phyloP scores from a whole-genome alignment of 2,888 invertebrate genomes.

The Chrysopilus asiliformis region DNA sequence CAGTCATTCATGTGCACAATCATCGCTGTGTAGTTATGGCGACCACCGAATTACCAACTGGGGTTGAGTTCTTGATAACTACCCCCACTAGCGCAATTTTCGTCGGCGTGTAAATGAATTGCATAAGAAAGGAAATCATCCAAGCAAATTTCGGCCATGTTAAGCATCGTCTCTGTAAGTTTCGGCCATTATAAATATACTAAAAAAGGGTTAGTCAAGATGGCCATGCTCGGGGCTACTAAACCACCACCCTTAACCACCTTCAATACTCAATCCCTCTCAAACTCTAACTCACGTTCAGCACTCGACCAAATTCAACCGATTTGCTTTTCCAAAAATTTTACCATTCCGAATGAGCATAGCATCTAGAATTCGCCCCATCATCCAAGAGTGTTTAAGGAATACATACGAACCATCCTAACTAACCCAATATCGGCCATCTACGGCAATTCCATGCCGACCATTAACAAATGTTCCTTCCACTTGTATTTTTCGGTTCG shows the following conservation, averaged over 20 bases:
- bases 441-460: constrained; percentile 3
- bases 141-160: constrained; percentile 14
- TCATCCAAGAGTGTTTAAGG: too few relatives aligned
- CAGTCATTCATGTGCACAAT: too few relatives aligned
- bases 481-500: constrained; percentile 9
- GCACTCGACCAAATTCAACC: constrained; percentile 1
- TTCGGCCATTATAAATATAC: constrained; percentile 16
- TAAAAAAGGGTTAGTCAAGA: too few relatives aligned
- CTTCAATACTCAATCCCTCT: constrained; percentile 5
- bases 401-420: too few relatives aligned
- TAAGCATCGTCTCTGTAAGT: constrained; percentile 14
- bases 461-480: constrained; percentile 8
- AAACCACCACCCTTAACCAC: too few relatives aligned
- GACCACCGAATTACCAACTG: too few relatives aligned
- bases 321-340: constrained; percentile 1
- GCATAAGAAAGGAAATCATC: constrained; percentile 5
- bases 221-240: too few relatives aligned
- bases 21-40: too few relatives aligned
- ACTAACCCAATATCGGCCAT: background rate
- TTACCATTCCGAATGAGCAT: constrained; percentile 4
- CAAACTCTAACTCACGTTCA: constrained; percentile 2
- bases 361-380: too few relatives aligned
- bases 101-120: too few relatives aligned
- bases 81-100: too few relatives aligned
- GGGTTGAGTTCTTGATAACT: too few relatives aligned